Conservation (phyloP, 1,140 invertebrate species). For the Metaphire vulgaris region DNA sequence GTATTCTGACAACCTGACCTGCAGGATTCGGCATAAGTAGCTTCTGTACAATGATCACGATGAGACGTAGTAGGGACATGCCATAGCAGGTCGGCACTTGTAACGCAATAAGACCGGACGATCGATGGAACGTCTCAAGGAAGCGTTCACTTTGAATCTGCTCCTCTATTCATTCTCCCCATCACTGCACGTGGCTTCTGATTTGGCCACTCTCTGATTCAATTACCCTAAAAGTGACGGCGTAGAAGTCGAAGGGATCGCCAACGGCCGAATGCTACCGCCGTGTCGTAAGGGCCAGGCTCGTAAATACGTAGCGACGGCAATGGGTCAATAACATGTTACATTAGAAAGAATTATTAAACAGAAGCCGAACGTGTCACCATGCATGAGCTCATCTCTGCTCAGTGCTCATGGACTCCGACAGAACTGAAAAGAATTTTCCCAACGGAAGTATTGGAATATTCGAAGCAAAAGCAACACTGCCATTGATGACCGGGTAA, state of each 20-base stretch:
- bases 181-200: background rate
- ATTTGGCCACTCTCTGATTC: background rate
- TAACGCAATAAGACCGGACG: background rate
- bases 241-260: background rate
- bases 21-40: too few species aligned
- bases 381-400: too few species aligned
- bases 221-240: background rate
- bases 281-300: background rate
- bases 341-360: too few species aligned
- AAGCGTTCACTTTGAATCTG: background rate
- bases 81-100: background rate
- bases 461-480: too few species aligned
- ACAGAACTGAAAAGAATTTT: too few species aligned
- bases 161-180: background rate
- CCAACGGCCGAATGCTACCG: background rate
- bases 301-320: background rate
- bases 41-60: too few species aligned
- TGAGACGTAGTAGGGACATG: too few species aligned
- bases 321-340: background rate
- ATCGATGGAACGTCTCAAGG: background rate
- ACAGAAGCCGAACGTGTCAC: too few species aligned
- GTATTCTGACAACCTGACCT: too few species aligned
- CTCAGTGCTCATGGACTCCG: too few species aligned
- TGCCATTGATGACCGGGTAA: too few species aligned
- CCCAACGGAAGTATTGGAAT: too few species aligned